phyloP scores from a whole-genome alignment of 2,113 vertebrate genomes.

The Pampusana beccarii region DNA sequence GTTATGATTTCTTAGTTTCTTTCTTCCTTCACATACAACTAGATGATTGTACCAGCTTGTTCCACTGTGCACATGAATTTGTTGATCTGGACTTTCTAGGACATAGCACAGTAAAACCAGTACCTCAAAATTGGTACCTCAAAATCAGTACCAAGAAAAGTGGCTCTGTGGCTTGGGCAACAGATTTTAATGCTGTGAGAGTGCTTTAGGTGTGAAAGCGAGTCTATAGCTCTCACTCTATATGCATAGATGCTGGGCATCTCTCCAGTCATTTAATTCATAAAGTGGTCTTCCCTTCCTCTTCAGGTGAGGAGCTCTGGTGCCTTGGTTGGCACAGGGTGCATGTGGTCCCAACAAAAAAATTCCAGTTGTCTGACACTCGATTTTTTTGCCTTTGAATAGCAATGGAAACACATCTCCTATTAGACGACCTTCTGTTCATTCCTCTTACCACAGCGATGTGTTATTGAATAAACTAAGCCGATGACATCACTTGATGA shows the following conservation, averaged over 20 bases:
- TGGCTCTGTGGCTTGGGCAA: not conserved
- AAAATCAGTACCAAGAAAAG: not conserved
- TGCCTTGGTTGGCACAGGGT: not conserved
- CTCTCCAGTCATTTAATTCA: not conserved
- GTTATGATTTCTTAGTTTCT: not conserved
- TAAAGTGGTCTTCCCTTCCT: not conserved
- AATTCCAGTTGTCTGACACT: not conserved
- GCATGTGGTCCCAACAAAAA: not conserved
- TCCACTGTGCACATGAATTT: not conserved
- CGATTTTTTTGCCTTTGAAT: conserved; percentile 2
- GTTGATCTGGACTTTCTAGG: not conserved
- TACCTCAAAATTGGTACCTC: too few species aligned
- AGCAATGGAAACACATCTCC: not conserved
- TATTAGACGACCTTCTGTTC: not conserved
- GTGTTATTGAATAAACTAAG: conserved; percentile 16
- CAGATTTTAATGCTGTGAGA: not conserved
- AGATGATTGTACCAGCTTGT: not conserved
- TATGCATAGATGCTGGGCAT: not conserved
- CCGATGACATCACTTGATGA: conserved; percentile 2
- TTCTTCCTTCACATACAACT: not conserved
- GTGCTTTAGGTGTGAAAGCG: not conserved
- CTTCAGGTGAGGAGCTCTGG: not conserved
- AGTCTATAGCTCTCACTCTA: not conserved
- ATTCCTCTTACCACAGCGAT: not conserved
- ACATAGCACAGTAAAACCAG: not conserved